A percentile compares a stretch with the other conserved stretches of the same genome.
Conservation (phyloP, 2,113 vertebrate species). For the Hystrix cristata region DNA sequence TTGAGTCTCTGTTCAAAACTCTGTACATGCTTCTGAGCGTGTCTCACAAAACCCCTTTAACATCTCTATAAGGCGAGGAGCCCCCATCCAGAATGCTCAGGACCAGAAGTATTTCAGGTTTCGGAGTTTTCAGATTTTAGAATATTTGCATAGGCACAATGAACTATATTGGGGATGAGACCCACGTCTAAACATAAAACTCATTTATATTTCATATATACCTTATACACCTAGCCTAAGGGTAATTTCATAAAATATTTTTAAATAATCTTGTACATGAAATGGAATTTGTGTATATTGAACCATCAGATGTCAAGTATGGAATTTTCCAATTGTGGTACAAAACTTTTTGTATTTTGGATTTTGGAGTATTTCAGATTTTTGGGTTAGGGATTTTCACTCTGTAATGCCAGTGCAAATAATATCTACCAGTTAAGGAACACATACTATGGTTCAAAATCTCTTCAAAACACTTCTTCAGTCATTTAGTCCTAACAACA, state of each 20-base stretch:
- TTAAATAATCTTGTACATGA: background rate
- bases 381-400: background rate
- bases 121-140: background rate
- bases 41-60: background rate
- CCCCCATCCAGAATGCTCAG: background rate
- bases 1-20: rapidly evolving
- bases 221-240: background rate
- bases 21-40: rapidly evolving
- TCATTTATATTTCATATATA: background rate
- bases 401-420: background rate
- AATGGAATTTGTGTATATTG: background rate
- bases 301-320: background rate
- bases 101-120: background rate
- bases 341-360: background rate
- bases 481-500: background rate
- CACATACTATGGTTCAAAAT: background rate
- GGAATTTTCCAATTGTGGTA: background rate
- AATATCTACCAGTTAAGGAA: background rate
- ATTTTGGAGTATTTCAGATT: background rate
- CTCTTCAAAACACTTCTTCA: background rate
- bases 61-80: background rate
- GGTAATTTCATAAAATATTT: background rate
- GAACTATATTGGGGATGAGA: background rate
- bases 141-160: background rate
- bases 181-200: background rate